A percentile compares a stretch with the other conserved stretches of the same genome.
phyloP scores from a whole-genome alignment of 1,140 invertebrate genomes.

The Drosophila ficusphila region DNA sequence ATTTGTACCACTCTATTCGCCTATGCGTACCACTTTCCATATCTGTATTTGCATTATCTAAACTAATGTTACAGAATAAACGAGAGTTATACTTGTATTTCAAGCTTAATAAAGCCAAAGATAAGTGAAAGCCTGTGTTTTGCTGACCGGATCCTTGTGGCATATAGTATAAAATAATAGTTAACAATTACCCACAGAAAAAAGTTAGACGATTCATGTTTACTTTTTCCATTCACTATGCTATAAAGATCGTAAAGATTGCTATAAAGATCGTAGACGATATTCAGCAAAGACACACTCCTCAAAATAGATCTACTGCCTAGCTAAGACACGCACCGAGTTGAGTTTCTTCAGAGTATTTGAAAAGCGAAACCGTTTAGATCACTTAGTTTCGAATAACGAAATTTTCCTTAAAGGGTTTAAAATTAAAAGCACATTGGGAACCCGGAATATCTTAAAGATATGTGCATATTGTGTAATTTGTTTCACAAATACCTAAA shows the following conservation, averaged over 20 bases:
- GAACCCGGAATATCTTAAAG: not conserved
- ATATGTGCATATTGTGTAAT: no score
- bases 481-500: no score
- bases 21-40: constrained; percentile 20
- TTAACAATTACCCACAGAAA: not conserved
- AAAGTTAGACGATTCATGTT: no score
- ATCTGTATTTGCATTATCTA: constrained; percentile 7
- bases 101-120: constrained; percentile 59
- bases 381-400: not conserved
- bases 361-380: not conserved
- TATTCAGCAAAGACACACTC: not conserved
- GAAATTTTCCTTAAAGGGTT: not conserved
- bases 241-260: no score
- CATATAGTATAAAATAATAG: not conserved
- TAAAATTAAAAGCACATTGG: not conserved
- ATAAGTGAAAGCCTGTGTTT: constrained; percentile 22
- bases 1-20: constrained; percentile 6
- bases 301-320: not conserved
- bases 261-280: not conserved
- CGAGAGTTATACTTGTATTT: constrained; percentile 33
- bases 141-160: not conserved
- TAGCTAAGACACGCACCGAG: not conserved
- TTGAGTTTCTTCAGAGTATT: not conserved
- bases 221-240: no score
- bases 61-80: constrained; percentile 19